Evolutionary conservation across 37 sponge, comb jelly and placozoan species (phyloP).

Genomic region (Crambe crambe): DNA sequence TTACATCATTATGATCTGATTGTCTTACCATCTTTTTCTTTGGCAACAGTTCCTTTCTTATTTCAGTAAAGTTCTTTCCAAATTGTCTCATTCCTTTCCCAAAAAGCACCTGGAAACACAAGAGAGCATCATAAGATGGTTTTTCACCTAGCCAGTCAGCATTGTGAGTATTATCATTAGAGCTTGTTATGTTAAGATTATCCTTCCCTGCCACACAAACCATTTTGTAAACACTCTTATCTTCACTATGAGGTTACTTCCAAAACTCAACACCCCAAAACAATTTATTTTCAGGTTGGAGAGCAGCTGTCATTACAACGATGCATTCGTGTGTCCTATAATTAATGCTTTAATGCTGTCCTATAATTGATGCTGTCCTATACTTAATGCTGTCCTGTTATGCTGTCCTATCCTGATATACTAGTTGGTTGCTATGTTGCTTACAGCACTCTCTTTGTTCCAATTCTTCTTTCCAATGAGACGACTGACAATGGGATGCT

Average conservation of each 20-base stretch:
- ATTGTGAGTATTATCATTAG: too few relatives aligned
- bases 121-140: background rate
- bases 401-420: background rate
- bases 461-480: conserved; percentile 63
- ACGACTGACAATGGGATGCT: conserved; percentile 41
- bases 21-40: conserved; percentile 61
- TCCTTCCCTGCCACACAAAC: too few relatives aligned
- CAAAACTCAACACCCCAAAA: too few relatives aligned
- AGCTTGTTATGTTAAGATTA: too few relatives aligned
- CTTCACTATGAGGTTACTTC: too few relatives aligned
- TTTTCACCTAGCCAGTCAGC: too few relatives aligned
- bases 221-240: too few relatives aligned
- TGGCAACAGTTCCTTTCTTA: conserved; percentile 73
- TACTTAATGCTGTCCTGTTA: background rate
- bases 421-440: background rate
- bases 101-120: conserved; percentile 67
- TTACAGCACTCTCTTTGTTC: conserved; percentile 58
- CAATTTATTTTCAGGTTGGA: too few relatives aligned
- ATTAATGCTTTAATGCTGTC: too few relatives aligned
- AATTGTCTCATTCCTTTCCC: conserved; percentile 81
- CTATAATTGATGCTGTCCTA: background rate
- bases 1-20: too few relatives aligned
- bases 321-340: too few relatives aligned
- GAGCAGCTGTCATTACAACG: too few relatives aligned
- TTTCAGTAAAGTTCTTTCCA: conserved; percentile 85